Conservation (phyloP, 1,140 invertebrate genomes). For the Drosophila pandora region DNA sequence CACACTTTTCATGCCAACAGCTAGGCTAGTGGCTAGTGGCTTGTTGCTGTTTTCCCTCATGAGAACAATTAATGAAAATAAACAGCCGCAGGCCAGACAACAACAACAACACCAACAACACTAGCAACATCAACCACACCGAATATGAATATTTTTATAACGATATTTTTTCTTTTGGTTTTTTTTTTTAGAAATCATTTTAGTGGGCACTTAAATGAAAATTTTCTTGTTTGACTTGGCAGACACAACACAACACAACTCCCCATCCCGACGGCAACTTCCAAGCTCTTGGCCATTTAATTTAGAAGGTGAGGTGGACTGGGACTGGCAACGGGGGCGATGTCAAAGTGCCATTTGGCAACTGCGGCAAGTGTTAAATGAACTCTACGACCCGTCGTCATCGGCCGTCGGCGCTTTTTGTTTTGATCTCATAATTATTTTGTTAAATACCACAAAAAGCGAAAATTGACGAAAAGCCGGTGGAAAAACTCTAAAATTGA, state of each 20-base stretch:
- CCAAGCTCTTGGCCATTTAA: slow-evolving; percentile 33
- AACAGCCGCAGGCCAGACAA: slow-evolving; percentile 73
- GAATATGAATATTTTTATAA: slow-evolving; percentile 68
- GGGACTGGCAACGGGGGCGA: slow-evolving; percentile 2
- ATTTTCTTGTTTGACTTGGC: slow-evolving; percentile 54
- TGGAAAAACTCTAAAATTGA: slow-evolving; percentile 47
- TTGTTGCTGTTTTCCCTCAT: slow-evolving; percentile 69
- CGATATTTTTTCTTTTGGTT: slow-evolving; percentile 30
- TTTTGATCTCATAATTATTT: slow-evolving; percentile 80
- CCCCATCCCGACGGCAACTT: slow-evolving; percentile 38
- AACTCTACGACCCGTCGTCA: slow-evolving; percentile 40
- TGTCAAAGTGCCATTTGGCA: slow-evolving; percentile 68
- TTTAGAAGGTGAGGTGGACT: not conserved
- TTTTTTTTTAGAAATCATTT: slow-evolving; percentile 69
- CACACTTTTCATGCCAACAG: slow-evolving; percentile 81
- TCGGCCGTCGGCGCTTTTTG: slow-evolving; percentile 56
- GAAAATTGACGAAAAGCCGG: slow-evolving; percentile 22
- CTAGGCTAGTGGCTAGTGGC: slow-evolving; percentile 32
- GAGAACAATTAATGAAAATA: slow-evolving; percentile 83
- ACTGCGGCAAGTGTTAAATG: slow-evolving; percentile 55
- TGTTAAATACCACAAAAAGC: slow-evolving; percentile 58
- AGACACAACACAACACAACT: slow-evolving; percentile 25
- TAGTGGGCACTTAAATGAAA: slow-evolving; percentile 73
- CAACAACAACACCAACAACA: slow-evolving; percentile 26
- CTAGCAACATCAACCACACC: slow-evolving; percentile 5